Evolutionary conservation across 2,797 vertebrate species (phyloP), one percentile per base, ranked within the genome.

Genomic region (Xiphophorus birchmanni): DNA sequence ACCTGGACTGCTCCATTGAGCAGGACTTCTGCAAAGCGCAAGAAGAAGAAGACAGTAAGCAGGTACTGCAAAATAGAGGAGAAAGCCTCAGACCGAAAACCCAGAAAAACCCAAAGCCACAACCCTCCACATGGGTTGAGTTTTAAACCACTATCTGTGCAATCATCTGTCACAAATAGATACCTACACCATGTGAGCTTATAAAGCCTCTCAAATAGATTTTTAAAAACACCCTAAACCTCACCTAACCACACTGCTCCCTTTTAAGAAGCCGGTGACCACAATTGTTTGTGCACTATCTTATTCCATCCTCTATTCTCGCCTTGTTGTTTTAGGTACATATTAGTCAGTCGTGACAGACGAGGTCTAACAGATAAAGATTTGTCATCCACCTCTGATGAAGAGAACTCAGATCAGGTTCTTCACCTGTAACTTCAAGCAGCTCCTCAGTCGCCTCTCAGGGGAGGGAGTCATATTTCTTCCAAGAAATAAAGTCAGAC

Each of bases 11-110:
- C 93, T 98, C 98, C 88, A 97, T 99, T 8, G 98, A 99, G 88
- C 98, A 99, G 74, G 98, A 99, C 91, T 99, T 99, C 90, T 96
- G 98, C 94, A 99, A 98, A 93, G 97, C 96, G 79, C 98, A 99
- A 94, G 99, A 99, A 92, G 97, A 99, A 85, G 98, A 99, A 85
- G 98, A 97, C 96, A 98, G 93, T 90, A 99, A 99, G 96, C 96
- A 97, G 97, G 98, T 99, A 94, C 72, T 29, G 73, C 15, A 80
- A 40, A 83, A 85, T 2, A 5, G 26, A 82, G 29, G 74, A 71
- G 40, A 80, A 80, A 78, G 60, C 73, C 44, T 50, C 9, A 74
- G 47, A 44, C 52, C 54, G 29, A 87, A 90, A 32, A 54, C 44
- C 40, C 2, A 73, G 47, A 32, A 83, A 47, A 89, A 85, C 69